Evolutionary conservation across 1,140 invertebrate genomes (phyloP), one percentile per base, ranked within the genome.

Genomic region (Sarcophaga peregrina): DNA sequence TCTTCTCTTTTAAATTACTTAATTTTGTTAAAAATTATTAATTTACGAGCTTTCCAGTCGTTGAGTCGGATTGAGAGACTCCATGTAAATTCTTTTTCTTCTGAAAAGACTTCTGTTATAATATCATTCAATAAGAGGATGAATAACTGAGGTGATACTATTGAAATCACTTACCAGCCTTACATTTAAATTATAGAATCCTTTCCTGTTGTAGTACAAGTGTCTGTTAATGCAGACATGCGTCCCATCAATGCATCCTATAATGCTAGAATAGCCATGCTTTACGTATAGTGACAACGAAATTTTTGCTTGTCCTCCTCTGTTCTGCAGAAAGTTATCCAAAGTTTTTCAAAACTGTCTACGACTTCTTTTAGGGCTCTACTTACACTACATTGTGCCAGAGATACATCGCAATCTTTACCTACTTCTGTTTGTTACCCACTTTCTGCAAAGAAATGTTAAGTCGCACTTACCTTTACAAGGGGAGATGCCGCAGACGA

Each of bases 391-490:
- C 45, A 54, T 68, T 83, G 47, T 17, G 58, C 37, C 17, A 83
- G 37, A 10, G 50, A 48, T 15, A 83, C 75, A 10, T 83, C 37
- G 37, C n/a, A 58, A 62, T 83, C 82, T 46, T 83, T 83, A 0
- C 82, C 82, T 17, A 83, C 45, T n/a, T 75, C 82, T 62, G 75
- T 83, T 73, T 83, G 82, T 45, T 83, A 78, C 10, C 82, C 82
- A 78, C 82, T 58, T 72, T 83, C 75, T 11, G 82, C 72, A 46
- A 80, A 80, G 50, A 82, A 82, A 11, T 62, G 37, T 13, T 73
- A 72, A 48, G 52, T 62, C 73, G 58, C 58, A 45, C 58, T 72
- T 25, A 83, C 25, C 25, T 75, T 82, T 20, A 75, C 50, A 54
- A 80, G 25, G 46, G 8, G 74, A 75, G 58, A 25, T 54, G 78